phyloP scores from a whole-genome alignment of 2,797 vertebrate species.

The Tapera naevia region DNA sequence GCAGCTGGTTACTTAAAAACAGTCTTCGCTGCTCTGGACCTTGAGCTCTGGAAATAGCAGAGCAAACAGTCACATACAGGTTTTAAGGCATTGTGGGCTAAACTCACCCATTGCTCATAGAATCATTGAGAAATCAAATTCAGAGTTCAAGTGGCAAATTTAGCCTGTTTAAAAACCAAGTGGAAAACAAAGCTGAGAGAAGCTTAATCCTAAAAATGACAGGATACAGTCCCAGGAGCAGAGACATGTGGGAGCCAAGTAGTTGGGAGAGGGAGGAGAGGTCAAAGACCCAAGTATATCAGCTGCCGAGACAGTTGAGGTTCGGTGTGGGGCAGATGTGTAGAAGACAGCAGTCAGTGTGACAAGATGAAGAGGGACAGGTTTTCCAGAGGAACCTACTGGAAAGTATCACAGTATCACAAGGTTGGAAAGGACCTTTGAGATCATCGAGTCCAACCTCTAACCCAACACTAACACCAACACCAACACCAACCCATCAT shows the following conservation, averaged over 20 bases:
- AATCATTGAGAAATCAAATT: neutral
- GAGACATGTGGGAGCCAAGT: neutral
- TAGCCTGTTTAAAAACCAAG: neutral
- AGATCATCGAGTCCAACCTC: no score
- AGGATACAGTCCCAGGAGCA: neutral
- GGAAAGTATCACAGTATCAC: no score
- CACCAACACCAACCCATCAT: no score
- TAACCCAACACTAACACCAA: no score
- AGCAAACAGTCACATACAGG: neutral
- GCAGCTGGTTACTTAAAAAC: neutral
- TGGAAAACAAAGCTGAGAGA: neutral
- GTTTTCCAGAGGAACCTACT: neutral
- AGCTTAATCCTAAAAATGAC: neutral
- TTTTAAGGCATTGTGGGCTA: no score
- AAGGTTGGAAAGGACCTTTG: no score
- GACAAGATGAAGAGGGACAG: neutral
- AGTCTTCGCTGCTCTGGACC: neutral
- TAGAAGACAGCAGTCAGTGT: neutral
- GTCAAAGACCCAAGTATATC: neutral
- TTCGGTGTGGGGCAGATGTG: neutral
- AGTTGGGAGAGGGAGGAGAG: neutral
- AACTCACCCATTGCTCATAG: no score
- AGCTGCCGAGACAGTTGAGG: neutral
- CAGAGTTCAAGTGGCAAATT: neutral
- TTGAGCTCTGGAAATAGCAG: neutral